Evolutionary conservation across 2,888 invertebrate species (phyloP), one percentile per base, ranked within the genome.

Genomic region (Selenia dentaria): DNA sequence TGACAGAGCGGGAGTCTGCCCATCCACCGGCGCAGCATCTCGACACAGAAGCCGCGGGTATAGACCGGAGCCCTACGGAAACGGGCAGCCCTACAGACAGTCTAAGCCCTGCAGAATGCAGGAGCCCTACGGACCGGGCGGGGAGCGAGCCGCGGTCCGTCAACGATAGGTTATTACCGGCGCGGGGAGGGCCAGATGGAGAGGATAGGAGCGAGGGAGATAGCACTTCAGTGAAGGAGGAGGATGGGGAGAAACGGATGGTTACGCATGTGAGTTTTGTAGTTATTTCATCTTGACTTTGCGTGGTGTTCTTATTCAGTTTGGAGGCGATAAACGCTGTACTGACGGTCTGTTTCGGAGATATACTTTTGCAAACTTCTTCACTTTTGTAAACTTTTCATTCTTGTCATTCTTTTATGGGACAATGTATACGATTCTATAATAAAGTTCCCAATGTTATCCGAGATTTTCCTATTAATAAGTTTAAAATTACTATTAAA

Each of bases 1-100:
- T 98, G 96, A 99, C 99, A 2, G 99, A 99, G 80, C 94, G 96
- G 45, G 97, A 98, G 73, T 96, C 96, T 0, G 98, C 98, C 0
- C 97, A 98, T 91, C 96, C 79, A 0, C 95, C 11, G 68, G 86
- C 52, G 51, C 94, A 63, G 0, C 61, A 57, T 2, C 45, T 63
- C 6, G 62, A 59, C 29, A 39, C 42, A 8, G 34, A 20, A 13
- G 5, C 35, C 24, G 10, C 24, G 6, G 14, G 10, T 10, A 6
- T 6, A 51, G 54, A 51, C 68, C 74, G 1, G 24, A 11, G 11
- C 49, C 44, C 22, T 22, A 22, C 22, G 6, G 3, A 2, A 25
- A 8, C 6, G 4, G 6, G 56, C 36, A 39, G 56, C 20, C 33
- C 25, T 22, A 12, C 13, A 1, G 40, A 9, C 27, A 10, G 6